Evolutionary conservation across 2,113 vertebrate species (phyloP).

Genomic region (Podarcis cretensis): DNA sequence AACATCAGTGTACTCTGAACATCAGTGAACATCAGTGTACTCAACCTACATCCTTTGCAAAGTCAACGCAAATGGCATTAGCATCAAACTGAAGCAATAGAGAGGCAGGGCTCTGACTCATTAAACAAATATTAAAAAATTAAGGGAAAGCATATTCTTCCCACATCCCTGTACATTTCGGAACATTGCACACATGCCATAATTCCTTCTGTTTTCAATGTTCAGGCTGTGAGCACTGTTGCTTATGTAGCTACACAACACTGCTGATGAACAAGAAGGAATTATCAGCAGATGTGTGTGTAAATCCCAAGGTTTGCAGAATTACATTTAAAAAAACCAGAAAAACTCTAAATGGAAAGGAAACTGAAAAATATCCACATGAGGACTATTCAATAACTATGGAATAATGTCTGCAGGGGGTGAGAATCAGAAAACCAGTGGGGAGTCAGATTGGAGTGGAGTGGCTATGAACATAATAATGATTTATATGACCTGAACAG

Average conservation of each 20-base stretch:
- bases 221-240: neutral
- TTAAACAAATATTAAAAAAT: neutral
- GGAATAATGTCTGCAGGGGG: too few relatives aligned
- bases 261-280: too few relatives aligned
- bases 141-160: neutral
- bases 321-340: too few relatives aligned
- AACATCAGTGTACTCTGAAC: neutral
- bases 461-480: too few relatives aligned
- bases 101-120: neutral
- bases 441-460: too few relatives aligned
- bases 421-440: too few relatives aligned
- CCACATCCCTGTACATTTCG: neutral
- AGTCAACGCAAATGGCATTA: neutral
- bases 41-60: neutral
- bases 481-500: too few relatives aligned
- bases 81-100: neutral
- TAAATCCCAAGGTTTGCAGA: too few relatives aligned
- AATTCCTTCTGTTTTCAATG: neutral
- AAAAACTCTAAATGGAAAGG: too few relatives aligned
- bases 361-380: too few relatives aligned
- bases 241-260: neutral
- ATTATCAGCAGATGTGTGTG: too few relatives aligned
- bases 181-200: neutral
- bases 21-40: neutral
- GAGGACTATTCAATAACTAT: too few relatives aligned